Conservation (phyloP, 2,797 vertebrate genomes). For the Ceyx erithaca region DNA sequence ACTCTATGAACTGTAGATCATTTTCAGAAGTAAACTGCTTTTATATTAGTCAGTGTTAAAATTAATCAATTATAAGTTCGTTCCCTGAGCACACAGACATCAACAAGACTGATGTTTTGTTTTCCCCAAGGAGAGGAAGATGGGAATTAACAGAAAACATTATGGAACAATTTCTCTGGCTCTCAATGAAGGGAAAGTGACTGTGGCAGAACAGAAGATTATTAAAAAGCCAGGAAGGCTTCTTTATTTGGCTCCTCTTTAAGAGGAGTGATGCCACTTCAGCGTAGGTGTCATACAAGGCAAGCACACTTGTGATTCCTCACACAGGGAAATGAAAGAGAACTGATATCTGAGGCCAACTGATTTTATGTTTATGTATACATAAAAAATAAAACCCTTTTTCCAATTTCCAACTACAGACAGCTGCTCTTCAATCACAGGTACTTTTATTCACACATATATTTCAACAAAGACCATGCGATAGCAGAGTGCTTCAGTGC, state of each 20-base stretch:
- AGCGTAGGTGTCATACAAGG: neutral
- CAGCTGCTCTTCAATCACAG: neutral
- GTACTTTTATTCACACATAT: fast-evolving
- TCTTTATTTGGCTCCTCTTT: neutral
- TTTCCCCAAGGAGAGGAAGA: neutral
- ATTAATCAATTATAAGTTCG: neutral
- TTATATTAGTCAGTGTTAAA: neutral
- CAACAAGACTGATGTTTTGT: neutral
- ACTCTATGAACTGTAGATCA: neutral
- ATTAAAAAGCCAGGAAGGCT: neutral
- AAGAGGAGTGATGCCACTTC: neutral
- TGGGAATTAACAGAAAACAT: neutral
- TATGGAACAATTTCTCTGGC: neutral
- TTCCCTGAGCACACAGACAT: neutral
- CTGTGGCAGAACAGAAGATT: neutral
- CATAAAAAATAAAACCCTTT: neutral
- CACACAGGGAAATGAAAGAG: neutral
- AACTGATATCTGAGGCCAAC: neutral
- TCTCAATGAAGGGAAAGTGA: neutral
- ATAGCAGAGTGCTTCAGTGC: neutral
- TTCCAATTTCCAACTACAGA: neutral
- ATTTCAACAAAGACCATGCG: neutral
- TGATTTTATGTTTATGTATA: constrained; percentile 14
- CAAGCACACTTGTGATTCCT: neutral
- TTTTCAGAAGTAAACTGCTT: neutral